Evolutionary conservation across 2,113 vertebrate genomes (phyloP), one percentile per base, ranked within the genome.

Genomic region (Thunnus thynnus): DNA sequence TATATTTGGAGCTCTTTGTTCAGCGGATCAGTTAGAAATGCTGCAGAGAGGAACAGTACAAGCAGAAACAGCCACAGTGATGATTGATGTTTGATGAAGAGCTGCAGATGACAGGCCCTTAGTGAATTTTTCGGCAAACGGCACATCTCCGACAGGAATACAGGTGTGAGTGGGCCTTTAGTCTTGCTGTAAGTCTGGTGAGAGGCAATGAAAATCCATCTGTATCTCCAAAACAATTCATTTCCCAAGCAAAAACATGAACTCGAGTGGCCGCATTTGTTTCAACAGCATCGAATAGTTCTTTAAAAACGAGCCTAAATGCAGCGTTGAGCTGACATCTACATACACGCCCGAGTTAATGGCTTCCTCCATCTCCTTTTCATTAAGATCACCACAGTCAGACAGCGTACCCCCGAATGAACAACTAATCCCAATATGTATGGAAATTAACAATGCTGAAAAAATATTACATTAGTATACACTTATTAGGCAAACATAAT

Each of bases 401-500:
- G 71, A 58, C 58, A 12, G 57, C 10, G 3, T 3, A 4, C 61
- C 61, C 69, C 13, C 10, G 2, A 70, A 71, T 83, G 44, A 89
- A 85, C 78, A 48, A 44, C 91, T 78, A 87, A 90, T 88, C 83
- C n/a, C 82, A 87, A 86, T 88, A 89, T 87, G 85, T 88, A 89
- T 91, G 90, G 82, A 86, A 89, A 91, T 90, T 41, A 89, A 87
- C 68, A 82, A 82, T 47, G 78, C 46, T 56, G 72, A 12, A 25
- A 77, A 83, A 57, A 84, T n/a, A 80, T 86, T 75, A 91, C 90
- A 88, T 92, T 82, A 87, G 72, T 82, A 80, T 60, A 64, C 72
- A 80, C 80, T 83, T 87, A 91, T 91, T 91, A 90, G 80, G 72
- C 83, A 67, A 81, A 72, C 68, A 69, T 90, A 91, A 89, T 91